phyloP scores from a whole-genome alignment of 2,797 vertebrate genomes.

The Leuciscus waleckii region DNA sequence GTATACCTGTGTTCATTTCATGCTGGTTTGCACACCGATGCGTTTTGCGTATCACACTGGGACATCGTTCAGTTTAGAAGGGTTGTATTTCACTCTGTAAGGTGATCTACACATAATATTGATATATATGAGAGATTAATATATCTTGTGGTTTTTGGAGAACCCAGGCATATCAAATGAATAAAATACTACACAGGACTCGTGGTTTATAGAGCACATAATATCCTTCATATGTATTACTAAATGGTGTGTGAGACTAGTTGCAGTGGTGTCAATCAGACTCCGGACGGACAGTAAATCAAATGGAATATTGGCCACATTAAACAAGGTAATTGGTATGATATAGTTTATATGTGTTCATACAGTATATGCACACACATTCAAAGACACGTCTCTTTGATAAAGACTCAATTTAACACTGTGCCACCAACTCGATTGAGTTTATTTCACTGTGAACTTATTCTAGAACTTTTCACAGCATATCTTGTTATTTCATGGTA shows the following conservation, averaged over 20 bases:
- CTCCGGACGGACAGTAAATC: neutral
- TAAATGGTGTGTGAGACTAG: neutral
- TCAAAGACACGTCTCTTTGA: neutral
- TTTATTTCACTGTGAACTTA: conserved; percentile 10
- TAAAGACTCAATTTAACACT: neutral
- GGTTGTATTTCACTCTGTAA: conserved; percentile 12
- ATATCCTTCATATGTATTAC: conserved; percentile 1
- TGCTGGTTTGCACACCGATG: neutral
- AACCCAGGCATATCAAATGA: conserved; percentile 5
- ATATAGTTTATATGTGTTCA: neutral
- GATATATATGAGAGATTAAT: conserved; percentile 31
- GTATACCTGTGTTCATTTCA: neutral
- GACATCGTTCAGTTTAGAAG: neutral
- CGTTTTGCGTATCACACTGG: neutral
- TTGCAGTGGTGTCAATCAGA: neutral
- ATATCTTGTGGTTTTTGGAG: neutral
- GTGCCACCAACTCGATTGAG: neutral
- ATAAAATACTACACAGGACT: neutral
- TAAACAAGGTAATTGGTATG: neutral
- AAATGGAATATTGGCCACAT: conserved; percentile 12
- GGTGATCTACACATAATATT: conserved; percentile 1
- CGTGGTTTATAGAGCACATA: neutral
- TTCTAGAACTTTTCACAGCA: neutral
- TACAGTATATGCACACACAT: neutral
- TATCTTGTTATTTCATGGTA: neutral